Evolutionary conservation across 2,113 vertebrate species (phyloP).

Genomic region (Mastomys natalensis): DNA sequence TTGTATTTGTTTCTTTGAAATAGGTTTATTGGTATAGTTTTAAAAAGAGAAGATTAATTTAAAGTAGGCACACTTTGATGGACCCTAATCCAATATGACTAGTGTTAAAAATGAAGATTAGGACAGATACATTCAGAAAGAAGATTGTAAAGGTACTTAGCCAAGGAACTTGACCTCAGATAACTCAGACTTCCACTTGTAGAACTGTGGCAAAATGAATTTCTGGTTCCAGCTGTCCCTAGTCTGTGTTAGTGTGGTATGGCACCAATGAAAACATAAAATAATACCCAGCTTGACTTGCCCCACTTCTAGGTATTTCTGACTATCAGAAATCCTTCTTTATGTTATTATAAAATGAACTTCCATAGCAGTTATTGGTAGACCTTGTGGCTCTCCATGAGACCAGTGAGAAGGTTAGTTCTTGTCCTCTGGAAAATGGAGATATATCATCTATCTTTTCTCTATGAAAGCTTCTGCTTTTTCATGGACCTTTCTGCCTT

Average conservation of each 20-base stretch:
- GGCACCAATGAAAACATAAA: not conserved
- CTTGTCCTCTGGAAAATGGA: not conserved
- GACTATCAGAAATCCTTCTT: not conserved
- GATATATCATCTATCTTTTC: not conserved
- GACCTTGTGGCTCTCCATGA: rapidly evolving
- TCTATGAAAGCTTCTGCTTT: rapidly evolving
- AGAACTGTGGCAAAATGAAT: not conserved
- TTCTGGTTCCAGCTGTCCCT: not conserved
- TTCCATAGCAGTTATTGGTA: rapidly evolving
- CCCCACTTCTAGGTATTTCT: not conserved
- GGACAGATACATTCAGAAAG: not conserved
- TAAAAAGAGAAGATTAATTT: not conserved
- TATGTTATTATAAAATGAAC: not conserved
- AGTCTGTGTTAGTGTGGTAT: not conserved
- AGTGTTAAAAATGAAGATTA: not conserved
- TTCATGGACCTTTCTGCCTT: not conserved
- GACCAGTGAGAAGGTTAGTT: not conserved
- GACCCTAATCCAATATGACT: not conserved
- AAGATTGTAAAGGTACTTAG: not conserved
- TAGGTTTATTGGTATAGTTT: not conserved
- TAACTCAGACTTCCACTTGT: not conserved
- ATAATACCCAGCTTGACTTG: not conserved
- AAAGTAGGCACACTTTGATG: not conserved
- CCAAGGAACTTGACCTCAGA: not conserved
- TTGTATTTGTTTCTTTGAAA: not conserved